These are phyloP conservation scores for Neostethus bicornis DNA, from an alignment of 2,797 vertebrate genomes.

Conservation along the genomic window DNA sequence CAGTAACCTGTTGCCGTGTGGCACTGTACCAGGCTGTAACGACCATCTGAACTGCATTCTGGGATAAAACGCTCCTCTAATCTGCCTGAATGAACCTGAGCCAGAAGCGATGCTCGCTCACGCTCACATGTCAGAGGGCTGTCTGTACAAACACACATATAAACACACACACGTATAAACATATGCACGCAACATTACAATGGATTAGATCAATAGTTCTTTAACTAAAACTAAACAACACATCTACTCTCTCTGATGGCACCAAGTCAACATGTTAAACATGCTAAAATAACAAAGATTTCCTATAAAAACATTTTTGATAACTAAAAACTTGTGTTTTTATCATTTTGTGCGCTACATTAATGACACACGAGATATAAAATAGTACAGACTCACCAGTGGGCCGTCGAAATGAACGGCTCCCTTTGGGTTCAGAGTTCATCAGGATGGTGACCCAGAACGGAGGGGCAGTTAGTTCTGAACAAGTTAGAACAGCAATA, in stretches of 20 bases:
- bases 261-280: neutral
- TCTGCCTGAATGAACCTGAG: slow-evolving; percentile 75
- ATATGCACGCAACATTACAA: neutral
- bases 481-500: neutral
- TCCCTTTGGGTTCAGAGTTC: slow-evolving; percentile 63
- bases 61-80: slow-evolving; percentile 86
- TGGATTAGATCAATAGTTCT: no score
- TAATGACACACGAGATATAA: no score
- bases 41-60: slow-evolving; percentile 85
- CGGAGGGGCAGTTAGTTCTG: slow-evolving; percentile 61
- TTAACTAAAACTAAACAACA: no score
- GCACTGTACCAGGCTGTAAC: slow-evolving; percentile 86
- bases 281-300: neutral
- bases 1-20: slow-evolving; percentile 86
- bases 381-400: slow-evolving; percentile 43
- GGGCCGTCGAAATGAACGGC: slow-evolving; percentile 45
- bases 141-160: slow-evolving; percentile 36
- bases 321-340: neutral
- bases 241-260: no score
- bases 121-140: slow-evolving; percentile 81
- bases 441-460: slow-evolving; percentile 63
- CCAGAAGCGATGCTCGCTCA: slow-evolving; percentile 82
- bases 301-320: neutral
- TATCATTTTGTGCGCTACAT: neutral
- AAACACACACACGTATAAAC: no score